Evolutionary conservation across 1,140 invertebrate genomes (phyloP), one percentile per base, ranked within the genome.

Genomic region (Cecropterus lyciades): DNA sequence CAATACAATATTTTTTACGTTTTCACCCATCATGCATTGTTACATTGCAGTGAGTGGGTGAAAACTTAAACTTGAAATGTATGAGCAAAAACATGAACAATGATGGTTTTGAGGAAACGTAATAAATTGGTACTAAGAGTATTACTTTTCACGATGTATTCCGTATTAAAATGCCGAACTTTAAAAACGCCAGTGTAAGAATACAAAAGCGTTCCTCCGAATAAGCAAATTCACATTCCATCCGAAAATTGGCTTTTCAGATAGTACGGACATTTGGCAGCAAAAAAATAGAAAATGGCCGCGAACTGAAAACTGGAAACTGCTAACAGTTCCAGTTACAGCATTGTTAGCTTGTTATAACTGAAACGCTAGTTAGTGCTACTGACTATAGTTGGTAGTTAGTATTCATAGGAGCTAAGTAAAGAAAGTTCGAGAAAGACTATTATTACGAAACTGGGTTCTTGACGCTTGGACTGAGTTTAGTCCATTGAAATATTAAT

Each of bases 261-360:
- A 62, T 62, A 49, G 16, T 62, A 51, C 45, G 45, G 45, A 49
- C 30, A 51, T 62, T 62, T 51, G 46, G 59, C 59, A 51, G 17
- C 11, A 6, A 62, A 62, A 51, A 51, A 51, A 62, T 24, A 33
- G 24, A 48, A 48, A 27, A 40, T 55, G 9, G 14, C 30, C 14
- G 33, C 33, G 51, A 62, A 51, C 59, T 37, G 27, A 16, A 27
- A 49, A 60, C 27, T 51, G 30, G 15, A 62, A 62, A 62, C 59
- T 48, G 24, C 42, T 51, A 51, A 62, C 30, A 62, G 16, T 11
- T 62, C 16, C n/a, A 62, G 45, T 51, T 62, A 51, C 40, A 60
- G 45, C 57, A 45, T 60, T 48, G 57, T 30, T 46, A 60, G 27
- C 8, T 24, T 33, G 45, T 49, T 37, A 37, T 60, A 60, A 59